These are phyloP conservation scores for Oreonectes daqikongensis DNA, from an alignment of 2,797 vertebrate species.

Conservation along the genomic window DNA sequence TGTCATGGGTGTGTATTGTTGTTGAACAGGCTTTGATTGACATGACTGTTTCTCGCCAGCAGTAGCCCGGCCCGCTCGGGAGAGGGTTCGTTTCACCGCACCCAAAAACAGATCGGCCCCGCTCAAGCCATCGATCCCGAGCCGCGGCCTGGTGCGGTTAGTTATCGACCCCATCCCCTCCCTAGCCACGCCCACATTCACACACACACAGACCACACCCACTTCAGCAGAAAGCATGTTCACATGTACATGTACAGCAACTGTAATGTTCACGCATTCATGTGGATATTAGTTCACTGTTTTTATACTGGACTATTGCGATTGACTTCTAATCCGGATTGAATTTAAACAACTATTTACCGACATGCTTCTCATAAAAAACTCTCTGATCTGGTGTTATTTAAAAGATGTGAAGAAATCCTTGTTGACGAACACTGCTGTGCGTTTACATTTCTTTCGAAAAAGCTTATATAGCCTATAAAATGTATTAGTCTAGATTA, in stretches of 20 bases:
- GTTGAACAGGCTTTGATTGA: slow-evolving; percentile 73
- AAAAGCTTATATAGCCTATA: no score
- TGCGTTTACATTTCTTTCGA: no score
- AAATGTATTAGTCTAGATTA: no score
- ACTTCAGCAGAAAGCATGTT: slow-evolving; percentile 40
- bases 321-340: not conserved
- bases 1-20: slow-evolving; percentile 49
- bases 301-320: not conserved
- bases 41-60: slow-evolving; percentile 79
- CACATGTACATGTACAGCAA: slow-evolving; percentile 8
- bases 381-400: not conserved
- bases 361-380: no score
- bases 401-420: not conserved
- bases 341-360: no score
- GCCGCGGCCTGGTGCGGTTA: slow-evolving; percentile 81
- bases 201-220: slow-evolving; percentile 44
- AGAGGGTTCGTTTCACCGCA: slow-evolving; percentile 81
- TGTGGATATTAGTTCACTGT: not conserved
- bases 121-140: slow-evolving; percentile 71
- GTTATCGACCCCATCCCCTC: slow-evolving; percentile 74
- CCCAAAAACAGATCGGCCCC: slow-evolving; percentile 80
- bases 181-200: slow-evolving; percentile 44
- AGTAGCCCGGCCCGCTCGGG: slow-evolving; percentile 80
- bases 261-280: not conserved
- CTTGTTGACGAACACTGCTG: no score